These are phyloP conservation scores for Odocoileus hemionus DNA, from an alignment of 2,113 vertebrate species.

Conservation along the genomic window DNA sequence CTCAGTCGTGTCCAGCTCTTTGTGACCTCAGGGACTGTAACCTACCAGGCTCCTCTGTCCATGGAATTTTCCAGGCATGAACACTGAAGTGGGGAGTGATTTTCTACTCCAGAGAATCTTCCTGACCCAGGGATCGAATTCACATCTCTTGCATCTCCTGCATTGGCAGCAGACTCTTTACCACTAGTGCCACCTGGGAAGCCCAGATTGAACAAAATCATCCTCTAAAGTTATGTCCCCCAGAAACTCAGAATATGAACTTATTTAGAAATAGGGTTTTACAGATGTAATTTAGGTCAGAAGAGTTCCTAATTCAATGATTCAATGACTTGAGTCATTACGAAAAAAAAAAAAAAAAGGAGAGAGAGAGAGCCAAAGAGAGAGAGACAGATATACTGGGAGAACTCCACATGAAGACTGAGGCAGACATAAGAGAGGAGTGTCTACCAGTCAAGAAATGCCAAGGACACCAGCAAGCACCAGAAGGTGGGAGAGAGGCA, in stretches of 20 bases:
- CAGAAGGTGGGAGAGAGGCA: background rate
- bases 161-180: background rate
- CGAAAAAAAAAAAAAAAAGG: background rate
- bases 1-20: background rate
- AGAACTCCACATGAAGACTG: background rate
- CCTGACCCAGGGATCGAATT: background rate
- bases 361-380: background rate
- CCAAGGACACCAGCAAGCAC: background rate
- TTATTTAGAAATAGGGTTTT: background rate
- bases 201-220: background rate
- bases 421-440: background rate
- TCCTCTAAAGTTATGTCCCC: background rate
- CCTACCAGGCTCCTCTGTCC: background rate
- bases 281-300: background rate
- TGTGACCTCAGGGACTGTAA: background rate
- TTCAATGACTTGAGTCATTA: background rate
- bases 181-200: background rate
- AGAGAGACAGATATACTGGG: background rate
- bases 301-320: background rate
- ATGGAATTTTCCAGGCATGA: background rate
- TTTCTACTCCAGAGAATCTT: background rate
- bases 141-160: background rate
- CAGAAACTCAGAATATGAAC: background rate
- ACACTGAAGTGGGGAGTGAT: background rate
- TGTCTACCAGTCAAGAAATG: background rate